A percentile compares a stretch with the other conserved stretches of the same genome.
Evolutionary conservation across 2,113 vertebrate species (phyloP).

Genomic region (Hyla sarda): DNA sequence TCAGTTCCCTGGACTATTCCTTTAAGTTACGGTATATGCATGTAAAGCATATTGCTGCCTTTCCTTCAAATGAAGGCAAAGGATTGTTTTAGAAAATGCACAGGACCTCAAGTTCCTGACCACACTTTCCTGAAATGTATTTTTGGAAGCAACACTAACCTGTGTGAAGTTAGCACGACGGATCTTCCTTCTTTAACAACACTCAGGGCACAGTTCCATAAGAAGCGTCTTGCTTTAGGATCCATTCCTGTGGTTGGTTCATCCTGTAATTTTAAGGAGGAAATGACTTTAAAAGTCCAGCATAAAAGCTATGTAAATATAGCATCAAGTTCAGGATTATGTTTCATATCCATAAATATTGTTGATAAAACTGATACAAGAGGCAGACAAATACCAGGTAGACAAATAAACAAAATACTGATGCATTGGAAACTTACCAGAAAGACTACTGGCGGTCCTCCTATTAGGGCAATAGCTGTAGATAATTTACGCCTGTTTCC

Average conservation of each 20-base stretch:
- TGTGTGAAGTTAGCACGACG: constrained; percentile 95
- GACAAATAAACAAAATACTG: not conserved
- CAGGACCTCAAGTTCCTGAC: not conserved
- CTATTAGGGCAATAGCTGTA: constrained; percentile 94
- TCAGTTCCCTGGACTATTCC: too few relatives aligned
- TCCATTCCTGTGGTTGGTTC: constrained; percentile 99
- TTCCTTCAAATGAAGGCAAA: not conserved
- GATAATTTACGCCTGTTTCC: constrained; percentile 97
- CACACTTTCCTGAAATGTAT: not conserved
- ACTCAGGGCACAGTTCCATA: constrained; percentile 94
- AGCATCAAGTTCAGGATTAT: too few relatives aligned
- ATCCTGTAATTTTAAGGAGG: constrained; percentile 77
- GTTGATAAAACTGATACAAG: too few relatives aligned
- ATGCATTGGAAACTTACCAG: constrained; percentile 80
- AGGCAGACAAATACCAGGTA: not conserved
- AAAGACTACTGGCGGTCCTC: constrained; percentile 93
- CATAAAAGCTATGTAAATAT: not conserved
- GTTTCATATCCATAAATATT: too few relatives aligned
- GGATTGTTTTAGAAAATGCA: not conserved
- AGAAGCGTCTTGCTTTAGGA: constrained; percentile 91
- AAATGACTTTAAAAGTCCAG: not conserved
- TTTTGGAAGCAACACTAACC: constrained; percentile 69
- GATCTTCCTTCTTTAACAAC: constrained; percentile 94
- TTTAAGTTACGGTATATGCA: too few relatives aligned
- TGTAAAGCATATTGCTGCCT: too few relatives aligned